Base-by-base conservation (phyloP, 1,140 invertebrate species). In the Phymorhynchus buccinoides region DNA sequence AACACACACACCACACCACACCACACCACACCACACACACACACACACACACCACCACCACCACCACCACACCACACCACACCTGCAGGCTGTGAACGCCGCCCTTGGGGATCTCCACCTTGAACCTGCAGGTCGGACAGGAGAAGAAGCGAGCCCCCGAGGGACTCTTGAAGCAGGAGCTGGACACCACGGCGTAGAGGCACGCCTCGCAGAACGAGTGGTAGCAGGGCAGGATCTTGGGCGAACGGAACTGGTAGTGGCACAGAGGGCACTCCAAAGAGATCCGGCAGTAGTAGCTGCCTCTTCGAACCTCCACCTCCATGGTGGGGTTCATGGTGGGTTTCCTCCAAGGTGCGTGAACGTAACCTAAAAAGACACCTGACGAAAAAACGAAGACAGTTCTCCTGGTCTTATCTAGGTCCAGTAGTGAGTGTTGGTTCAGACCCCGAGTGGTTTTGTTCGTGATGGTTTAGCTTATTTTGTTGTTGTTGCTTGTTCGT, bases 221-320 rank as follows among this genome's bases (percentile, higher is more conserved):
- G 71, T 41, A 75, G 71, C 71, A 75, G 35, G 71, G 71, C 71
- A 75, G 71, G 71, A 75, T 75, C 71, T 75, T 75, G 71, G 71
- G 71, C 71, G 71, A 75, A 4, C 71, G 35, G 71, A 75, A 75
- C 71, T 75, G 71, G 37, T 75, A 75, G 71, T 75, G 35, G 37
- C 71, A 75, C 12, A 75, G 71, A 12, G 71, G 32, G n/a, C 71
- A 75, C 35, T 41, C 32, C 71, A 75, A 39, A 1, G 71, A 75
- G 37, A 75, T 75, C 32, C 12, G 3, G n/a, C 41, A 22, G 7
- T 22, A 16, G 71, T 9, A 41, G 12, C 37, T 41, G 3, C 71
- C 71, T 22, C 71, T 6, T 41, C 71, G 3, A 6, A 75, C 71
- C 18, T 75, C 35, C 37, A 75, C 71, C 37, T 4, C 37, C 71